Conservation (phyloP, 2,888 invertebrate species). For the Pachydiplax longipennis region DNA sequence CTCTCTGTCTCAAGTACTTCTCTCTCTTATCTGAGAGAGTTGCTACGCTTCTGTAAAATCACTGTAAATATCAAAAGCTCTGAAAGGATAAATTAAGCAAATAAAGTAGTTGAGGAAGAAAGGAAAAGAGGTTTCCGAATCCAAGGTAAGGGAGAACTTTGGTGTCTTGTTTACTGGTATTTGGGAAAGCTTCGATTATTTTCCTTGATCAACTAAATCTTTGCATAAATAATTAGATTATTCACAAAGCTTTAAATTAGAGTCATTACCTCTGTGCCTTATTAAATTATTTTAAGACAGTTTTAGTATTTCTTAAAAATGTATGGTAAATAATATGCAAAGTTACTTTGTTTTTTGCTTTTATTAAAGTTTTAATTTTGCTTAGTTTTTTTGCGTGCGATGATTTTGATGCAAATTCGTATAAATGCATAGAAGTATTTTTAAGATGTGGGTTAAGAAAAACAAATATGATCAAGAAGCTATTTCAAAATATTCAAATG, state of each 20-base stretch:
- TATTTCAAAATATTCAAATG: too few relatives aligned
- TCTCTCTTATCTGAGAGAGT: neutral
- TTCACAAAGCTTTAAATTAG: too few relatives aligned
- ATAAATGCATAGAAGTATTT: too few relatives aligned
- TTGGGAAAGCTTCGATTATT: too few relatives aligned
- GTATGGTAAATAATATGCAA: neutral
- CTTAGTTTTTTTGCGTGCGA: too few relatives aligned
- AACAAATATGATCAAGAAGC: too few relatives aligned
- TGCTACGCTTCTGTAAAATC: neutral
- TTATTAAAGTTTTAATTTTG: neutral
- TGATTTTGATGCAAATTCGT: too few relatives aligned
- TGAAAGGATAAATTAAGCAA: neutral
- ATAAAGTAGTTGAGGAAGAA: neutral
- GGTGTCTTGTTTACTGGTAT: too few relatives aligned
- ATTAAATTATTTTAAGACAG: neutral
- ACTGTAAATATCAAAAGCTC: neutral
- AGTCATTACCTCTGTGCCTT: neutral
- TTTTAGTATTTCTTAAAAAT: neutral
- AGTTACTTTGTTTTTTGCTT: neutral
- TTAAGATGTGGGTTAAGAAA: too few relatives aligned
- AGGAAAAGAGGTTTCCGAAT: neutral
- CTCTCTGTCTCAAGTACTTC: neutral
- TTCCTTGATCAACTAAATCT: too few relatives aligned
- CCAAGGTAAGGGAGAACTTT: neutral
- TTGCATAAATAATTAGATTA: too few relatives aligned